Evolutionary conservation across 2,113 vertebrate species (phyloP), one percentile per base, ranked within the genome.

Genomic region (Labeo catla): DNA sequence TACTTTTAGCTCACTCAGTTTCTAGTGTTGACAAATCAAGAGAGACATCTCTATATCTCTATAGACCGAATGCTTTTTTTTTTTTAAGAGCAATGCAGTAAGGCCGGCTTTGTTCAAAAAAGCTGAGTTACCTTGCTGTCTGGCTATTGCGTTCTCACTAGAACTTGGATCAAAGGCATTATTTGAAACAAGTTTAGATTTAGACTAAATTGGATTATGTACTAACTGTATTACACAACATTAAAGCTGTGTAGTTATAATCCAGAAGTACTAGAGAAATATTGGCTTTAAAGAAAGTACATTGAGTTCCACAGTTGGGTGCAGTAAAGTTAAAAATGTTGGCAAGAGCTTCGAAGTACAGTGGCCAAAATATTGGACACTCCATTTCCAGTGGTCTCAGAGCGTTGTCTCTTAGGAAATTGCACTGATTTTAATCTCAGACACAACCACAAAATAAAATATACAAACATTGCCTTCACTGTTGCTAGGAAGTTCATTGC

Each of bases 341-440:
- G 81, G 81, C 81, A 82, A 36, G 47, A n/a, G 63, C 45, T 54
- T 8, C 8, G 47, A 36, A 15, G 45, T 21, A 12, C 47, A 21
- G 63, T 82, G 80, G 80, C 80, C 80, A 82, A 68, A 65, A 68
- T 82, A 50, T 82, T 68, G 47, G 61, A 68, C 45, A 50, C 63
- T 70, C 15, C 47, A 39, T 82, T 82, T 82, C 63, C 63, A 82
- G 15, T 50, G 81, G 63, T 52, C 63, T 50, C 47, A 36, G 28
- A 82, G 16, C 3, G 3, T 70, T 52, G 81, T 82, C 63, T 82
- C 81, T 52, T 52, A 70, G 61, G 65, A 82, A 50, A 70, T 68
- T 47, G 45, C 43, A 66, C 61, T 81, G 61, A 66, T 81, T 49
- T 66, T 81, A 66, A 81, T 66, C 79, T 66, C 79, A 81, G 61